phyloP scores from a whole-genome alignment of 2,888 invertebrate genomes.

The Thumatha senex region DNA sequence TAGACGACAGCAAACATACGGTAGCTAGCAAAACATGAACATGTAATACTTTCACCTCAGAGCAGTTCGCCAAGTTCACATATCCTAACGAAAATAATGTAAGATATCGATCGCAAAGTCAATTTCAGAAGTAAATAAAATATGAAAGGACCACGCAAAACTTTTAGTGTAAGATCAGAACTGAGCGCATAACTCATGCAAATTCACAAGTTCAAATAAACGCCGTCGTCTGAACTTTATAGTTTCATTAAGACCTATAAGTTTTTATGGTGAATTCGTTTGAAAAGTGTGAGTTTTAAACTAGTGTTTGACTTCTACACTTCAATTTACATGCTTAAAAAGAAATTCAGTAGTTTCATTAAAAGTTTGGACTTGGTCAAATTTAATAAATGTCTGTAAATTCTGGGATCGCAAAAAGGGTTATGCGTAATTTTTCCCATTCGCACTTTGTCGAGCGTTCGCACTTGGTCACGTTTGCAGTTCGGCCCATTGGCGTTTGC shows the following conservation, averaged over 20 bases:
- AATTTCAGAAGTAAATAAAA: conserved; percentile 46
- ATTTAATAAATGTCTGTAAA: background rate
- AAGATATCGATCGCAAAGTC: conserved; percentile 34
- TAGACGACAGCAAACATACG: conserved; percentile 1
- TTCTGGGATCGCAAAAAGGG: too few relatives aligned
- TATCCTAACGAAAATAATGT: conserved; percentile 16
- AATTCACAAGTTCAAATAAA: conserved; percentile 52
- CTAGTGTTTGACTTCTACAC: background rate
- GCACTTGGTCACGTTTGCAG: too few relatives aligned
- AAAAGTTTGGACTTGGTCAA: background rate
- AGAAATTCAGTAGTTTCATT: background rate
- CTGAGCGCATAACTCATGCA: conserved; percentile 58
- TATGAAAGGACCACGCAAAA: conserved; percentile 37
- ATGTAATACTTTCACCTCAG: conserved; percentile 12
- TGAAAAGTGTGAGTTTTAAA: conserved; percentile 20
- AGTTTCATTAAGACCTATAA: conserved; percentile 40
- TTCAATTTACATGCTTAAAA: background rate
- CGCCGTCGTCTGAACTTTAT: conserved; percentile 41
- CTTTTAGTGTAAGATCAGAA: conserved; percentile 49
- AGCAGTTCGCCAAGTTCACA: conserved; percentile 25
- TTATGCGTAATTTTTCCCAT: too few relatives aligned
- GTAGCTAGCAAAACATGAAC: conserved; percentile 12
- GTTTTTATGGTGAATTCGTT: conserved; percentile 26
- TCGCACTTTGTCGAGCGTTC: too few relatives aligned
- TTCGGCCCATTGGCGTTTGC: too few relatives aligned